Percentiles rank a stretch among this genome's conserved stretches.
phyloP scores from a whole-genome alignment of 2,888 invertebrate species.

The Stratiomys singularior region DNA sequence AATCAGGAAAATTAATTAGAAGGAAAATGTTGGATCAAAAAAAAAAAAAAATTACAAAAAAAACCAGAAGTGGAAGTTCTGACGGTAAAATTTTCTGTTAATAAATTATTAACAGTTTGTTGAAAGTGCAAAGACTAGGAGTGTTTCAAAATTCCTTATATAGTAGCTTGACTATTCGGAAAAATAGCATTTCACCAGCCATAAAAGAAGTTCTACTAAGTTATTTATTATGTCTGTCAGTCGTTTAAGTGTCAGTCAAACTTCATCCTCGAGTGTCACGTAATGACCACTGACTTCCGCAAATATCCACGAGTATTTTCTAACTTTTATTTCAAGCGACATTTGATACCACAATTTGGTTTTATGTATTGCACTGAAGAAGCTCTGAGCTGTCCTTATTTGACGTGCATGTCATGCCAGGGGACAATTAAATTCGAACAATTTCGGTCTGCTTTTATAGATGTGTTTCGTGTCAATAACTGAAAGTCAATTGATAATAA shows the following conservation, averaged over 20 bases:
- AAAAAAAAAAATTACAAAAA: too few species aligned
- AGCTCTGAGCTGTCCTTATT: background rate
- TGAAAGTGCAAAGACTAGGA: too few species aligned
- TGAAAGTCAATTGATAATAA: background rate
- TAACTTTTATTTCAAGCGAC: background rate
- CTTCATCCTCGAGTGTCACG: too few species aligned
- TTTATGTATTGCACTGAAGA: background rate
- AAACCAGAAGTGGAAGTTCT: too few species aligned
- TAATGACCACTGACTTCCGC: background rate
- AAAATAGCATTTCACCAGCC: too few species aligned
- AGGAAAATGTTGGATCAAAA: background rate
- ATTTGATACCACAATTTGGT: background rate
- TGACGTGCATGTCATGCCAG: background rate
- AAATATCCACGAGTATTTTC: background rate
- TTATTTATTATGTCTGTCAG: too few species aligned
- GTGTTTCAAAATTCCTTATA: too few species aligned
- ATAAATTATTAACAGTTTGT: too few species aligned
- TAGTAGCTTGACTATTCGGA: too few species aligned
- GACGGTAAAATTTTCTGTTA: too few species aligned
- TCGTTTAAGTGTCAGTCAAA: too few species aligned
- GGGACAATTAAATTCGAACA: background rate
- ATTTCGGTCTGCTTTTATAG: background rate
- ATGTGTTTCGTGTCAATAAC: background rate
- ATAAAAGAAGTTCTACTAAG: too few species aligned
- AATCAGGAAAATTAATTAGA: background rate